Percentiles rank a stretch among this genome's conserved stretches.
Evolutionary conservation across 2,113 vertebrate genomes (phyloP).

Genomic region (Cephalophus harveyi): DNA sequence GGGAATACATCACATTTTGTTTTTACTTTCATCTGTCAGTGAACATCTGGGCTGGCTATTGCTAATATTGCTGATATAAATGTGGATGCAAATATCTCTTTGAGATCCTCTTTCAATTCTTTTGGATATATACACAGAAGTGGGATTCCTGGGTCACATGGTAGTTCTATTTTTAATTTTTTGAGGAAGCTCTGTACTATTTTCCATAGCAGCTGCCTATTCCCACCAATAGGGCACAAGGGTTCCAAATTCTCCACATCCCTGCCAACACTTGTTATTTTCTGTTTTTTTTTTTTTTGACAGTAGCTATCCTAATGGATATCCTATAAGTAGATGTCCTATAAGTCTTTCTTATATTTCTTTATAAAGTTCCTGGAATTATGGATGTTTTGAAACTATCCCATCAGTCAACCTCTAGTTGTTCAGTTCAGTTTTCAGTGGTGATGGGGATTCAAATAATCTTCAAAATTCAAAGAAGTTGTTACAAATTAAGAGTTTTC

Average conservation of each 20-base stretch:
- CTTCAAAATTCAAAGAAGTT: constrained; percentile 15
- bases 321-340: too few species aligned
- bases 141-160: neutral
- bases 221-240: neutral
- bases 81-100: neutral
- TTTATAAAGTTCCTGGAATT: neutral
- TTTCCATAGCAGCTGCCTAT: neutral
- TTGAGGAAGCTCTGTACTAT: neutral
- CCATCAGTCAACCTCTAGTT: neutral
- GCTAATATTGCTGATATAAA: neutral
- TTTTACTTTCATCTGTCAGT: neutral
- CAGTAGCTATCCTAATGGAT: neutral
- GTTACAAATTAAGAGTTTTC: constrained; percentile 40
- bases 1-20: neutral
- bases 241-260: neutral
- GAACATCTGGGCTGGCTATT: neutral
- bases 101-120: neutral
- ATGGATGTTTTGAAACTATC: neutral
- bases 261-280: neutral
- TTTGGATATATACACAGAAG: neutral
- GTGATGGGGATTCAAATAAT: neutral
- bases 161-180: neutral
- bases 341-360: neutral
- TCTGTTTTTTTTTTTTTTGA: neutral
- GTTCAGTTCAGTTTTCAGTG: neutral